These are phyloP conservation scores for Nannoperca obscura DNA, from an alignment of 2,797 vertebrate species.

Conservation along the genomic window DNA sequence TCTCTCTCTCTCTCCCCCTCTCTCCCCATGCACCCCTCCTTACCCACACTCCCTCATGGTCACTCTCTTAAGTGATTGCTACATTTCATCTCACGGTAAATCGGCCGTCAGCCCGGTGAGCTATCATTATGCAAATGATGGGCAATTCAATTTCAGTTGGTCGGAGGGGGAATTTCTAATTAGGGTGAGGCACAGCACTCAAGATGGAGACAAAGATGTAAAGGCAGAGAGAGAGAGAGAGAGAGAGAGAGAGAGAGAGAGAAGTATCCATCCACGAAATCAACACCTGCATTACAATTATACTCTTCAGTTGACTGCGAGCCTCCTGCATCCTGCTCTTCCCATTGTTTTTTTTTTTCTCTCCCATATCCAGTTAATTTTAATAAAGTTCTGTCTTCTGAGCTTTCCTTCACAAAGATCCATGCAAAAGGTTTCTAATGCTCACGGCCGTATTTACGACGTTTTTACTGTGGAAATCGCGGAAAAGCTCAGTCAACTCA, in stretches of 20 bases:
- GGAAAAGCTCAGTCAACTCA: conserved; percentile 4
- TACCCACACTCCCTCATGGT: conserved; percentile 73
- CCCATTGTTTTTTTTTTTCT: not conserved
- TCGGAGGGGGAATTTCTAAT: conserved; percentile 84
- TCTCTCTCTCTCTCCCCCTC: conserved; percentile 34
- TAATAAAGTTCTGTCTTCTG: conserved; percentile 15
- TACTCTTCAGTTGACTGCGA: conserved; percentile 34
- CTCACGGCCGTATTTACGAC: conserved; percentile 7
- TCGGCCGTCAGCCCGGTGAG: conserved; percentile 79
- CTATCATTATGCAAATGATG: conserved; percentile 86
- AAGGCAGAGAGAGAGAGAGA: conserved; percentile 52
- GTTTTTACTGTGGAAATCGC: conserved; percentile 8
- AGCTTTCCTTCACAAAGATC: not conserved
- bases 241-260: conserved; percentile 55
- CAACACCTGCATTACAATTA: conserved; percentile 68
- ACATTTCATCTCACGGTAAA: conserved; percentile 83
- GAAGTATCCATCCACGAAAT: conserved; percentile 67
- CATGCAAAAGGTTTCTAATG: conserved; percentile 7
- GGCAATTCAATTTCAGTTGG: conserved; percentile 85
- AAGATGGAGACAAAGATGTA: conserved; percentile 80
- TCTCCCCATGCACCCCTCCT: conserved; percentile 22
- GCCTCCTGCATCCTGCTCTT: conserved; percentile 23
- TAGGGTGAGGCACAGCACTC: conserved; percentile 79
- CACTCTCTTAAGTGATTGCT: conserved; percentile 85
- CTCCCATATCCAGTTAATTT: conserved; percentile 43